These are phyloP conservation scores for Pseudonaja textilis DNA, from an alignment of 2,113 vertebrate genomes.

Conservation along the genomic window DNA sequence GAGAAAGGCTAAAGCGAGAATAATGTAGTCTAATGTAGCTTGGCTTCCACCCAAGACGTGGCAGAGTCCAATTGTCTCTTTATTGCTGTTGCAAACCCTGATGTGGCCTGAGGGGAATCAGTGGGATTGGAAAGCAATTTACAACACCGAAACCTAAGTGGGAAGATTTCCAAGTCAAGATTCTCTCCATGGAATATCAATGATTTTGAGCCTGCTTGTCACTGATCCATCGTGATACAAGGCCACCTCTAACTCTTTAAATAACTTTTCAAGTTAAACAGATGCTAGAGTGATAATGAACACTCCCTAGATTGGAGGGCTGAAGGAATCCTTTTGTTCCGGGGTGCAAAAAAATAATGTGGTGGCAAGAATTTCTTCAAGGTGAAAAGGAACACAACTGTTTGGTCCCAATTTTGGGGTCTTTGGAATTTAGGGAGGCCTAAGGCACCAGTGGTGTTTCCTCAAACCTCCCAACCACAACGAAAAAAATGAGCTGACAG, in stretches of 20 bases:
- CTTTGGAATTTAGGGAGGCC: background rate
- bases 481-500: too few relatives aligned
- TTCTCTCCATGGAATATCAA: background rate
- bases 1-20: background rate
- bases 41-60: background rate
- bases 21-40: background rate
- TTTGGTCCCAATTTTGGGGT: background rate
- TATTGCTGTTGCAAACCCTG: background rate
- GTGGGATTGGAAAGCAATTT: background rate
- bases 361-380: background rate
- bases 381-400: background rate
- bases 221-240: background rate
- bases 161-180: background rate
- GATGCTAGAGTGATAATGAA: background rate
- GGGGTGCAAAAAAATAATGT: background rate
- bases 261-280: background rate
- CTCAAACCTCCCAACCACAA: background rate
- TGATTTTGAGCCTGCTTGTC: background rate
- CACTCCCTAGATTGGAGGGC: background rate
- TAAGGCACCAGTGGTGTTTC: background rate
- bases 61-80: background rate
- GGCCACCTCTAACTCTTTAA: background rate
- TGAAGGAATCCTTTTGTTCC: background rate
- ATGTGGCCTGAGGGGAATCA: too few relatives aligned
- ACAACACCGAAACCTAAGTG: background rate